Base-by-base conservation (phyloP, 2,797 vertebrate genomes). In the Anguilla marmorata region DNA sequence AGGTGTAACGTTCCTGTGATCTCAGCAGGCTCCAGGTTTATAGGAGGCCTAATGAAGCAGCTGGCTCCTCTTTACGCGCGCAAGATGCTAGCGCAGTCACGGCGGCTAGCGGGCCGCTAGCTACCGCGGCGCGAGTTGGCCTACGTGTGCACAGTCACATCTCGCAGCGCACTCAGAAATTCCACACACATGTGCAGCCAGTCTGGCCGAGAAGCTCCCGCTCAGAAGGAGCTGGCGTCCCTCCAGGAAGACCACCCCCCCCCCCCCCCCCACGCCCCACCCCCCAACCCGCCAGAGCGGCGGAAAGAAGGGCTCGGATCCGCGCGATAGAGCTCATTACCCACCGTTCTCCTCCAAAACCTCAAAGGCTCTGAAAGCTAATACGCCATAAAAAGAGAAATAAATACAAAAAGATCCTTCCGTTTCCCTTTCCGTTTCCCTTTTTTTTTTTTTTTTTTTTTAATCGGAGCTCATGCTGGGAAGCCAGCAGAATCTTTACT, bases 101-200 rank as follows among this genome's bases (percentile, higher is more conserved):
- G 72, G 66, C 48, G 56, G 9, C 30, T 82, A 50, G 76, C 52
- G 41, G 87, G 84, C 48, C 58, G 37, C 82, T 21, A 19, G 6
- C 12, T 72, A 12, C 24, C 84, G 21, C 85, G 76, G 63, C 33
- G 19, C 76, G 30, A n/a, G 84, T 88, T 79, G 87, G 90, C 48
- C 88, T 92, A 93, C 89, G 92, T 93, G 93, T 90, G 84, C 86
- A 84, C 50, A 91, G 63, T 87, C 91, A 92, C 91, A 93, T 92
- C 87, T 94, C 88, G 85, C 92, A 90, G 89, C 76, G 66, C 85
- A 89, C 90, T 89, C 82, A 93, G 85, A 94, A 87, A 95, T 95
- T 94, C 94, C 93, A 92, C 79, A 87, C 48, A 45, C 90, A 88
- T 27, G 69, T 48, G 50, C 80, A 69, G 87, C 37, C 50, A 80